Evolutionary conservation across 2,888 invertebrate species (phyloP).

Genomic region (Prosopocoilus inquinatus): DNA sequence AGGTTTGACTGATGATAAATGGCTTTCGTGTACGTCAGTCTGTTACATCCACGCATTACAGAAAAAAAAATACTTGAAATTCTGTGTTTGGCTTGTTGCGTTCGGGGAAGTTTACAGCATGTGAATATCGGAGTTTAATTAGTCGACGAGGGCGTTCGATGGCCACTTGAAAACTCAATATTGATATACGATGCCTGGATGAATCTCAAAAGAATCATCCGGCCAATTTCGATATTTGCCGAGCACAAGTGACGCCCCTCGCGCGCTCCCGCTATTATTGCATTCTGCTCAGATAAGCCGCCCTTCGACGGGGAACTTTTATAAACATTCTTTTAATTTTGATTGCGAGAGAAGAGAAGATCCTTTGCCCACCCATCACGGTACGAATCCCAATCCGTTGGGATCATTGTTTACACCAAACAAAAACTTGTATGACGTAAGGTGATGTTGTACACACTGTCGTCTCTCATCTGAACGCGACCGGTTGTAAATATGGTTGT

Average conservation of each 20-base stretch:
- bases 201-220: constrained; percentile 34
- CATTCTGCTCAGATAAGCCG: background rate
- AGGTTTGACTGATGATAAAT: too few species aligned
- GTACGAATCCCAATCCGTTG: too few species aligned
- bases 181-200: constrained; percentile 39
- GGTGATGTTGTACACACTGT: too few species aligned
- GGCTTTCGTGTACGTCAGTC: too few species aligned
- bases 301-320: background rate
- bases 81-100: too few species aligned
- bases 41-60: too few species aligned
- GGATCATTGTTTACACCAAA: background rate
- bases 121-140: constrained; percentile 2
- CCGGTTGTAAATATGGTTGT: too few species aligned
- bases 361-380: background rate
- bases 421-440: too few species aligned
- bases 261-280: constrained; percentile 1
- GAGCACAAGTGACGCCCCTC: constrained; percentile 23
- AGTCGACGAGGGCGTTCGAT: constrained; percentile 26
- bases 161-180: constrained; percentile 47
- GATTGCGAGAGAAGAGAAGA: background rate
- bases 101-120: background rate
- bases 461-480: too few species aligned
- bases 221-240: constrained; percentile 3
- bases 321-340: constrained; percentile 2
- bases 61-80: too few species aligned